These are phyloP conservation scores for Danaus chrysippus DNA, from an alignment of 2,888 invertebrate genomes.

Conservation along the genomic window DNA sequence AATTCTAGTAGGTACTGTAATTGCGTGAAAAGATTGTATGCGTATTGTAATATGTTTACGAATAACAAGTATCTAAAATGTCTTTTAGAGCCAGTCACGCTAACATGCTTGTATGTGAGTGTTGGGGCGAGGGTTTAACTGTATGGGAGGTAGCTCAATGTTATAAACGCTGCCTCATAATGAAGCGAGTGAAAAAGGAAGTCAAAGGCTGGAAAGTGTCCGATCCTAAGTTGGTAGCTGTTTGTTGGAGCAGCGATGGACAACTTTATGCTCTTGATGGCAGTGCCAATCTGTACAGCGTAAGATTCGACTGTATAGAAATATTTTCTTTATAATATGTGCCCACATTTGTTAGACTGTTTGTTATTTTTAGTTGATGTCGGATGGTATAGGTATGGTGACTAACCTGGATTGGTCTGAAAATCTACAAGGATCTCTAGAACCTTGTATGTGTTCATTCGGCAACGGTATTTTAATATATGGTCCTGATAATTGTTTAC, in stretches of 20 bases:
- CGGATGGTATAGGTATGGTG: constrained; percentile 67
- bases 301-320: constrained; percentile 40
- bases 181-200: constrained; percentile 54
- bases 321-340: background rate
- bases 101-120: constrained; percentile 62
- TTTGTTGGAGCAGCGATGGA: constrained; percentile 65
- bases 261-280: constrained; percentile 62
- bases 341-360: background rate
- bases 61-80: too few species aligned
- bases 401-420: constrained; percentile 59
- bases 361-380: constrained; percentile 47
- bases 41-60: too few species aligned
- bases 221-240: constrained; percentile 48
- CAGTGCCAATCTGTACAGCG: constrained; percentile 54
- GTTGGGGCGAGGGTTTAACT: constrained; percentile 62
- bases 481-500: constrained; percentile 58
- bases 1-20: too few species aligned
- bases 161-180: constrained; percentile 57
- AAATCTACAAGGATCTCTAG: constrained; percentile 39
- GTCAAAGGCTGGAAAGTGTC: constrained; percentile 52
- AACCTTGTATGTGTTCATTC: constrained; percentile 56
- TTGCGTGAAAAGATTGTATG: too few species aligned
- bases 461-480: constrained; percentile 61
- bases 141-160: constrained; percentile 74
- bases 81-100: constrained; percentile 56